Percentiles rank a stretch among this genome's conserved stretches.
These are phyloP conservation scores for Cosmia pyralina DNA, from an alignment of 2,888 invertebrate species.

Conservation along the genomic window DNA sequence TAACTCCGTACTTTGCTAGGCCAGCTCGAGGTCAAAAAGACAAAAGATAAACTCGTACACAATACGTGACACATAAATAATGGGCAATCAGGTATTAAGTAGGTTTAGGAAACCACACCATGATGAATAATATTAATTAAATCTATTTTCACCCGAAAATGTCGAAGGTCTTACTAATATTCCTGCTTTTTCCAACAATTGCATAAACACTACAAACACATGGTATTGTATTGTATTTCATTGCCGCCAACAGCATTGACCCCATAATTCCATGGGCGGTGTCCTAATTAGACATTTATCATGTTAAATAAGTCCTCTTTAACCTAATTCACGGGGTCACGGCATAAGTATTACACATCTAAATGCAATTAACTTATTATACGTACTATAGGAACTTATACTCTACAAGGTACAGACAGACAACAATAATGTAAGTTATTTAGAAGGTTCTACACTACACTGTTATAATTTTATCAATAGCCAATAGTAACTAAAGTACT, in stretches of 20 bases:
- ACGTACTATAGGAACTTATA: background rate
- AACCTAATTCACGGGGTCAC: slow-evolving; percentile 28
- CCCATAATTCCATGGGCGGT: slow-evolving; percentile 20
- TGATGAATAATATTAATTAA: slow-evolving; percentile 1
- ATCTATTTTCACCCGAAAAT: background rate
- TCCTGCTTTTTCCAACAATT: background rate
- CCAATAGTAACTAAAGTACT: background rate
- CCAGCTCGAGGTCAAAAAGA: background rate
- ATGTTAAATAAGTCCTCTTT: slow-evolving; percentile 24
- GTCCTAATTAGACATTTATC: slow-evolving; percentile 32
- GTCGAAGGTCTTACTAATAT: background rate
- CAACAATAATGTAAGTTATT: background rate
- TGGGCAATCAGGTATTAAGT: too few relatives aligned
- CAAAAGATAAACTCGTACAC: too few relatives aligned
- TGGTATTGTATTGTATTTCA: slow-evolving; percentile 13
- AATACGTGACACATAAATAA: too few relatives aligned
- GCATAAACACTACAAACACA: background rate
- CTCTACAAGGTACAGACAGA: background rate
- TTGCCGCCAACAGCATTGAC: slow-evolving; percentile 44
- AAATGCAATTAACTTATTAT: background rate
- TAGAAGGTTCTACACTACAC: background rate
- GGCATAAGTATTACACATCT: background rate
- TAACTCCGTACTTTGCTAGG: background rate
- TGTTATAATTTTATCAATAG: background rate
- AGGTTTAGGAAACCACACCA: too few relatives aligned